phyloP scores from a whole-genome alignment of 2,113 vertebrate genomes.

The Felis catus region DNA sequence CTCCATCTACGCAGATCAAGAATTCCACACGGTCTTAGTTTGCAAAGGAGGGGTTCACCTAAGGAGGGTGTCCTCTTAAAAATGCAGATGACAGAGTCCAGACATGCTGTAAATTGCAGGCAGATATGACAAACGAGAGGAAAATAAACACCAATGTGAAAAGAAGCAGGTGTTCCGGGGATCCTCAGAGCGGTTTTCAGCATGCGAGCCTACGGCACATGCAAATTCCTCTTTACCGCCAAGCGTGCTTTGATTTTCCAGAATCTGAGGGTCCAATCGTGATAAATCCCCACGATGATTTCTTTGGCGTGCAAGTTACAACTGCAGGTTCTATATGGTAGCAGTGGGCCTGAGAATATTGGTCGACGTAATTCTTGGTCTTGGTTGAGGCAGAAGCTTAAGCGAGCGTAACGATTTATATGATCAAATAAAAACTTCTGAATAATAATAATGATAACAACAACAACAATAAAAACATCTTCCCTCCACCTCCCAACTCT shows the following conservation, averaged over 20 bases:
- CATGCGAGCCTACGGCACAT: not conserved
- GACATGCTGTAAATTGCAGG: not conserved
- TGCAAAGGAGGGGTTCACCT: not conserved
- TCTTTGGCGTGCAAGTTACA: slow-evolving; percentile 39
- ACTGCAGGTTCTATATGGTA: slow-evolving; percentile 26
- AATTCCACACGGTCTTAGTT: slow-evolving; percentile 43
- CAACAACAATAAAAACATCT: slow-evolving; percentile 49
- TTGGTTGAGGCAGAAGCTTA: slow-evolving; percentile 41
- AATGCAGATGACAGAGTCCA: not conserved
- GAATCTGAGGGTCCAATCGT: not conserved
- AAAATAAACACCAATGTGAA: not conserved
- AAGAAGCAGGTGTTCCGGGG: not conserved
- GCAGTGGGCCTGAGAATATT: slow-evolving; percentile 50
- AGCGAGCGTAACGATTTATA: slow-evolving; percentile 45
- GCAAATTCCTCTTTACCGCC: not conserved
- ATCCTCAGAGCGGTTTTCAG: not conserved
- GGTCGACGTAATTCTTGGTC: slow-evolving; percentile 30
- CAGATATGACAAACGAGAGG: not conserved
- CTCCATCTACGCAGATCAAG: not conserved
- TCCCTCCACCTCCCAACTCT: not conserved
- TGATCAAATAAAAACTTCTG: slow-evolving; percentile 46
- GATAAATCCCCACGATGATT: slow-evolving; percentile 18
- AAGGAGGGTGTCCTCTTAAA: not conserved
- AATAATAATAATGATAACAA: slow-evolving; percentile 49
- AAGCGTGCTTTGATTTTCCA: not conserved